These are phyloP conservation scores for Hydrozoanthus tunicans DNA, from an alignment of 64 coral and sea anemone genomes.

Conservation along the genomic window DNA sequence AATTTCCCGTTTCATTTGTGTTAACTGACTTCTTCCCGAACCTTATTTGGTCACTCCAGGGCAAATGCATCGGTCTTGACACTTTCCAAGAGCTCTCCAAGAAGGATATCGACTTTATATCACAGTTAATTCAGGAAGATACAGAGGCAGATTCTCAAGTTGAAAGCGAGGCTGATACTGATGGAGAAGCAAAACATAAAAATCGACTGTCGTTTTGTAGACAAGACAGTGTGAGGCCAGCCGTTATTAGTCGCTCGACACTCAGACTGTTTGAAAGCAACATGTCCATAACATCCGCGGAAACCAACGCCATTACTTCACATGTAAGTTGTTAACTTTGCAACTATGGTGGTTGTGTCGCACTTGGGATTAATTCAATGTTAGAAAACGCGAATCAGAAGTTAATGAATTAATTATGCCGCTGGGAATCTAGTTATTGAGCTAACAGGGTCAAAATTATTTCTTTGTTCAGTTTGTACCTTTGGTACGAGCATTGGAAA, in stretches of 20 bases:
- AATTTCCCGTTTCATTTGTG: neutral
- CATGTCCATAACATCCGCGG: slow-evolving; percentile 53
- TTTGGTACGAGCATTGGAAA: too few relatives aligned
- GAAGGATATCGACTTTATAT: slow-evolving; percentile 65
- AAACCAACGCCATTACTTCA: neutral
- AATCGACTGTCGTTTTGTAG: neutral
- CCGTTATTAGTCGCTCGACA: neutral
- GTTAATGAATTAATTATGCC: too few relatives aligned
- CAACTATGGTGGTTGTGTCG: too few relatives aligned
- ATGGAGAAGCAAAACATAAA: neutral
- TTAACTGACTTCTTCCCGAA: neutral
- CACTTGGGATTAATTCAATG: too few relatives aligned
- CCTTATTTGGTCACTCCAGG: slow-evolving; percentile 31
- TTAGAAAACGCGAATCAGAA: too few relatives aligned
- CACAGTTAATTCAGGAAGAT: slow-evolving; percentile 63
- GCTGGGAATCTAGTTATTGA: too few relatives aligned
- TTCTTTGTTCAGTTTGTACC: too few relatives aligned
- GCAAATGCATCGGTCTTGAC: slow-evolving; percentile 64
- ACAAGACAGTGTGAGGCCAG: slow-evolving; percentile 20
- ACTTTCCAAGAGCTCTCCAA: slow-evolving; percentile 77
- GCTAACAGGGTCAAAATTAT: too few relatives aligned
- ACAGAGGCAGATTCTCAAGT: slow-evolving; percentile 37
- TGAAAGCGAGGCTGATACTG: slow-evolving; percentile 52
- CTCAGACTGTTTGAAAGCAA: slow-evolving; percentile 34
- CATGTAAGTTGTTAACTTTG: neutral